Evolutionary conservation across 2,113 vertebrate species (phyloP), one percentile per base, ranked within the genome.

Genomic region (Anser cygnoides): DNA sequence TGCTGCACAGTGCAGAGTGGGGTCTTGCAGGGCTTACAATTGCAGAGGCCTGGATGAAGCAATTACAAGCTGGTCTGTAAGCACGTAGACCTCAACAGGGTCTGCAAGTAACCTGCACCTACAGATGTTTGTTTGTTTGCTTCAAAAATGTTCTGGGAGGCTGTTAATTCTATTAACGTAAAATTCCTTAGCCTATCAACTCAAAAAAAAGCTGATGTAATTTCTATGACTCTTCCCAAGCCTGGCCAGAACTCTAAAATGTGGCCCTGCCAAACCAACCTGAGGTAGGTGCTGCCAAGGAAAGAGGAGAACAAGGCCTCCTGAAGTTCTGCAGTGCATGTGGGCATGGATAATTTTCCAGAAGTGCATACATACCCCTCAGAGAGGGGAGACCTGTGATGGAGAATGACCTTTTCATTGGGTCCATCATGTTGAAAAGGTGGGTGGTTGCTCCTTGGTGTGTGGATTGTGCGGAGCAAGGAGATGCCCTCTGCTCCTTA

Each of bases 181-280:
- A 88, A 89, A 71, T 71, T 59, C 13, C 44, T 73, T 73, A 62
- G 23, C 29, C 13, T 74, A 83, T 77, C 37, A 86, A 5, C 37
- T 58, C 5, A 1, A 46, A 46, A 8, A 46, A 46, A 75, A 62
- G 58, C 23, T 21, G 0, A 33, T 21, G 8, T 25, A 0, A 41
- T 81, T 78, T 85, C 37, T 87, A 6, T 15, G 37, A 29, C 11
- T 54, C 18, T 82, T 87, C 26, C 7, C 5, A 55, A 73, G 70
- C 35, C 43, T 55, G 84, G 28, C 10, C 43, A 14, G 23, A 76
- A 35, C n/a, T 50, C 9, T 74, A 58, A 33, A 80, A 89, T 3
- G 0, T 37, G 33, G 9, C 23, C 23, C 29, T 76, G 70, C 25
- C 71, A 84, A 87, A 35, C 4, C 0, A 0, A 13, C 20, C 23